A percentile compares a stretch with the other conserved stretches of the same genome.
phyloP scores from a whole-genome alignment of 1,140 invertebrate genomes.

The Lucilia cuprina region DNA sequence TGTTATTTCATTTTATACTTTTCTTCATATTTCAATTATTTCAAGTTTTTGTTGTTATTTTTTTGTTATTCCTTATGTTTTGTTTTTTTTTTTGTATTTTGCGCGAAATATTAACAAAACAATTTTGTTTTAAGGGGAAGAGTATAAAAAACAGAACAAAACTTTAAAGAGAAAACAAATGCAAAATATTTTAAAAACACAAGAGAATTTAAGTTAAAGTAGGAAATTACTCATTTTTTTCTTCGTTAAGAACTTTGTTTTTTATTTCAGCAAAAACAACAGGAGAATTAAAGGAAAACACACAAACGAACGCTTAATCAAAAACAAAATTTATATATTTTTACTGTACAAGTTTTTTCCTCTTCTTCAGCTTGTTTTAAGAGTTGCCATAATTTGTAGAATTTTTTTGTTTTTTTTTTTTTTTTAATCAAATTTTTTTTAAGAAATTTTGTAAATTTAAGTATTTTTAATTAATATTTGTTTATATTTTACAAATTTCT shows the following conservation, averaged over 20 bases:
- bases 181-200: background rate
- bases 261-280: background rate
- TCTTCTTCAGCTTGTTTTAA: background rate
- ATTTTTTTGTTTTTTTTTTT: background rate
- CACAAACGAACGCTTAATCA: background rate
- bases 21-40: constrained; percentile 16
- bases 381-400: background rate
- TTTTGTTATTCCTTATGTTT: background rate
- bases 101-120: constrained; percentile 20
- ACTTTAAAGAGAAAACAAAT: background rate
- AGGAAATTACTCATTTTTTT: background rate
- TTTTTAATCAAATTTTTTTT: background rate
- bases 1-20: background rate
- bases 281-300: background rate
- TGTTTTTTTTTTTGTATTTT: background rate
- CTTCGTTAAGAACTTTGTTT: background rate
- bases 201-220: background rate
- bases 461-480: background rate
- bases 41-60: background rate
- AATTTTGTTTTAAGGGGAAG: background rate
- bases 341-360: background rate
- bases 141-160: background rate
- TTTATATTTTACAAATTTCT: too few relatives aligned
- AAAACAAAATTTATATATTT: background rate
- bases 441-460: background rate